Percentiles rank a stretch among this genome's conserved stretches.
Conservation (phyloP, 2,888 invertebrate genomes). For the Bedellia somnulentella region DNA sequence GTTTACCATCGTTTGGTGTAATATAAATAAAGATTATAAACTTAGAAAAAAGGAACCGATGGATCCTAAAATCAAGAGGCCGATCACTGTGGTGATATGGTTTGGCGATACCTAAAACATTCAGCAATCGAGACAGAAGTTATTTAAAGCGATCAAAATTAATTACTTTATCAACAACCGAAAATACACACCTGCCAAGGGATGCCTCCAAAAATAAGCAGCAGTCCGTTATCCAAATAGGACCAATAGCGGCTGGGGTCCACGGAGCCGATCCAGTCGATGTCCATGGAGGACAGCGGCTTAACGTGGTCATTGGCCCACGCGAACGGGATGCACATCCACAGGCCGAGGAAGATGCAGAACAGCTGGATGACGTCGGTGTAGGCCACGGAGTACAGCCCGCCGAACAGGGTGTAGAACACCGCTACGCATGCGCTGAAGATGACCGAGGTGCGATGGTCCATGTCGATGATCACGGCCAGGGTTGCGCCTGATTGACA, state of each 20-base stretch:
- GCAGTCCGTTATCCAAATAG: conserved; percentile 85
- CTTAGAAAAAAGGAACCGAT: too few species aligned
- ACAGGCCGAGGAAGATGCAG: conserved; percentile 96
- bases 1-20: too few species aligned
- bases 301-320: conserved; percentile 85
- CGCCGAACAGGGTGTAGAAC: conserved; percentile 96
- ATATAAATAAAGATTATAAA: too few species aligned
- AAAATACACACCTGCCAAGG: conserved; percentile 92
- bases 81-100: too few species aligned
- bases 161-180: too few species aligned
- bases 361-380: conserved; percentile 98
- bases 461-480: conserved; percentile 95
- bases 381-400: conserved; percentile 97
- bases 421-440: conserved; percentile 95
- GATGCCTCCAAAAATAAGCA: conserved; percentile 93
- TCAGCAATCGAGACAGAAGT: too few species aligned
- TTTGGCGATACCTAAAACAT: too few species aligned
- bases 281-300: conserved; percentile 78
- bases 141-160: too few species aligned
- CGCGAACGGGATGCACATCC: conserved; percentile 98
- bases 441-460: conserved; percentile 89
- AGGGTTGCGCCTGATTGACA: conserved; percentile 92
- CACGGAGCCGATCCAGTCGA: conserved; percentile 87
- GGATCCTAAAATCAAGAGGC: too few species aligned
- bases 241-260: conserved; percentile 73